Conservation (phyloP, 2,888 invertebrate species). For the Chloromyia formosa region DNA sequence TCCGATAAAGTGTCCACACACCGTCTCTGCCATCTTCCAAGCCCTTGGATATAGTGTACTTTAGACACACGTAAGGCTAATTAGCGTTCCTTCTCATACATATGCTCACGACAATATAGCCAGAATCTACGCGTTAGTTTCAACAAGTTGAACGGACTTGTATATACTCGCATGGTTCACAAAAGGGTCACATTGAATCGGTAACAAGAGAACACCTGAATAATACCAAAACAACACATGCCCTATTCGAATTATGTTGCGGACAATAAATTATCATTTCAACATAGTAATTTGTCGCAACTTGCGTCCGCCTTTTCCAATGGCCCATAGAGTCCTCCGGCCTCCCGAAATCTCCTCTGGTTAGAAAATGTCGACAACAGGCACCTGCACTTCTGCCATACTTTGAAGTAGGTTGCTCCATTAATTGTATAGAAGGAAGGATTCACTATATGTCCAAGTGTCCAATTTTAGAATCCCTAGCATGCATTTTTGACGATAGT, state of each 20-base stretch:
- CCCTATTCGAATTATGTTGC: background rate
- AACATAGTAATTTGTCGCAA: background rate
- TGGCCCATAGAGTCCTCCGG: too few species aligned
- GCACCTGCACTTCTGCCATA: background rate
- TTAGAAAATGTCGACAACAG: background rate
- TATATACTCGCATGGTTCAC: background rate
- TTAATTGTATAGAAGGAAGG: background rate
- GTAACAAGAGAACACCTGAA: background rate
- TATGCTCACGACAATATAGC: background rate
- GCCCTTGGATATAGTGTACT: background rate
- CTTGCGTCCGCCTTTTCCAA: background rate
- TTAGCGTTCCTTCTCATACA: background rate
- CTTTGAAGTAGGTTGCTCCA: background rate
- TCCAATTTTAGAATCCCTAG: background rate
- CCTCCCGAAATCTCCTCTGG: too few species aligned
- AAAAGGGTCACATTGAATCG: background rate
- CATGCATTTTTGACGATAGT: background rate
- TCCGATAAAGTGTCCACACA: background rate
- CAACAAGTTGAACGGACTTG: conserved; percentile 29
- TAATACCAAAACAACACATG: background rate
- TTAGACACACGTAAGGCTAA: conserved; percentile 1
- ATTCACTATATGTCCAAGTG: background rate
- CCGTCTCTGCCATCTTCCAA: background rate
- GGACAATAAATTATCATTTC: background rate
- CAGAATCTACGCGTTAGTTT: background rate